These are phyloP conservation scores for Cavia aperea DNA, from an alignment of 2,113 vertebrate genomes.

Conservation along the genomic window DNA sequence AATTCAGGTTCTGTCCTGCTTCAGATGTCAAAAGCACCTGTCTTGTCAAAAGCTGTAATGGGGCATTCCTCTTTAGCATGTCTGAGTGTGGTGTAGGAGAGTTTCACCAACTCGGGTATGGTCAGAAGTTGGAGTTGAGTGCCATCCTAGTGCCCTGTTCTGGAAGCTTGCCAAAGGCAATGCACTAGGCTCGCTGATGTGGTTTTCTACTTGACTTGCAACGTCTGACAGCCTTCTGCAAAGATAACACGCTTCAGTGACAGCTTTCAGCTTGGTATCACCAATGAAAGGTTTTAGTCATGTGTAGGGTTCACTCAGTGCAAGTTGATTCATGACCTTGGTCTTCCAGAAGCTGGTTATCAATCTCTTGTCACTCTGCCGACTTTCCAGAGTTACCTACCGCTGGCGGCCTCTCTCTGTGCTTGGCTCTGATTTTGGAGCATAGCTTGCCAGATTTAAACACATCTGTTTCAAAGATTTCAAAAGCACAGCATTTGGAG, in stretches of 20 bases:
- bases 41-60: background rate
- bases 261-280: slow-evolving; percentile 58
- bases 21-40: background rate
- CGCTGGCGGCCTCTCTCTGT: slow-evolving; percentile 33
- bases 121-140: slow-evolving; percentile 31
- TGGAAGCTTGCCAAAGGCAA: slow-evolving; percentile 30
- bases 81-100: background rate
- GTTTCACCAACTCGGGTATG: background rate
- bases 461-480: background rate
- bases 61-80: background rate
- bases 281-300: slow-evolving; percentile 47
- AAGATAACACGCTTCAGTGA: slow-evolving; percentile 59
- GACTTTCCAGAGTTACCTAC: slow-evolving; percentile 7
- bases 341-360: slow-evolving; percentile 54
- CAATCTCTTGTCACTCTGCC: slow-evolving; percentile 48
- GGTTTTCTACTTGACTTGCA: slow-evolving; percentile 60
- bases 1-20: background rate
- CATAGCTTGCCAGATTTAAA: background rate
- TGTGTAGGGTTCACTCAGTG: slow-evolving; percentile 31
- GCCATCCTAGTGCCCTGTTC: background rate
- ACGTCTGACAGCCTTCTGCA: slow-evolving; percentile 57
- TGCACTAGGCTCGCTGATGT: background rate
- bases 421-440: background rate
- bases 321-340: slow-evolving; percentile 66
- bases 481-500: background rate